Percentiles rank a stretch among this genome's conserved stretches.
phyloP scores from a whole-genome alignment of 2,888 invertebrate species.

The Panopea generosa region DNA sequence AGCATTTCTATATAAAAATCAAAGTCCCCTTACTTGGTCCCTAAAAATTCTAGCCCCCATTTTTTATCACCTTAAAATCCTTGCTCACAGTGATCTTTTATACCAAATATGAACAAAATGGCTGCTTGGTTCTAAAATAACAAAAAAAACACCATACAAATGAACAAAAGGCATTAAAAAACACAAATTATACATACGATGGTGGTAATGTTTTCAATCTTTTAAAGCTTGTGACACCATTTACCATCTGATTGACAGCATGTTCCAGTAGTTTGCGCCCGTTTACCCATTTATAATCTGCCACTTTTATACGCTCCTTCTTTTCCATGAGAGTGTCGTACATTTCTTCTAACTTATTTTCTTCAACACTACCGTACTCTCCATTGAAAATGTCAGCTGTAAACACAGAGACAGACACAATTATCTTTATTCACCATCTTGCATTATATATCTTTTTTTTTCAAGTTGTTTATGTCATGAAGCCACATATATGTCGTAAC shows the following conservation, averaged over 20 bases:
- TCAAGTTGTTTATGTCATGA: too few relatives aligned
- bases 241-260: constrained; percentile 86
- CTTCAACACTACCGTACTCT: constrained; percentile 86
- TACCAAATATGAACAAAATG: too few relatives aligned
- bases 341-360: constrained; percentile 86
- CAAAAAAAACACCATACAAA: too few relatives aligned
- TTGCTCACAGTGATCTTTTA: too few relatives aligned
- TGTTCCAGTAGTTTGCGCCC: constrained; percentile 86
- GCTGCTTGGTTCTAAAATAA: too few relatives aligned
- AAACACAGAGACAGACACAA: too few relatives aligned
- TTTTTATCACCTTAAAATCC: too few relatives aligned
- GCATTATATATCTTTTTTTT: too few relatives aligned
- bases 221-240: constrained; percentile 86
- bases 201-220: constrained; percentile 2
- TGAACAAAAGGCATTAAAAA: neutral
- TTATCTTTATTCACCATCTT: too few relatives aligned
- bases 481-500: too few relatives aligned
- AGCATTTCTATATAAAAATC: neutral
- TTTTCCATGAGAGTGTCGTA: constrained; percentile 86
- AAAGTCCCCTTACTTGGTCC: too few relatives aligned
- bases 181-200: neutral
- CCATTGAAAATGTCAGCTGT: constrained; percentile 86
- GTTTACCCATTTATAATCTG: constrained; percentile 87
- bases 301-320: constrained; percentile 86
- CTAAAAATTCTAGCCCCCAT: too few relatives aligned